phyloP scores from a whole-genome alignment of 2,113 vertebrate species.

The Bos indicus region DNA sequence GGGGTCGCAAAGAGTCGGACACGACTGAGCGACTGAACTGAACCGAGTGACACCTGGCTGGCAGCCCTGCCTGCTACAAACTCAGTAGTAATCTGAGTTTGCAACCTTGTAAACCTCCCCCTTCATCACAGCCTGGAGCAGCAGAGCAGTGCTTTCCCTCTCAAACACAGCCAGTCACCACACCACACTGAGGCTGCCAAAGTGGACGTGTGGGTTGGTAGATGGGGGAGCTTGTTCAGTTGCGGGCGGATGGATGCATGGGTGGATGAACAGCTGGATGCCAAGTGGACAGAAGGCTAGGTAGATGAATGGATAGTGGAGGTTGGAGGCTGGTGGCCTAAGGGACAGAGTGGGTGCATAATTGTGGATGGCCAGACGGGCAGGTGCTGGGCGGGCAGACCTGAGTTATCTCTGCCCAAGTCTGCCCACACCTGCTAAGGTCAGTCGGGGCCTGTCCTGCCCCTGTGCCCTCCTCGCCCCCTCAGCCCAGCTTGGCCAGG shows the following conservation, averaged over 20 bases:
- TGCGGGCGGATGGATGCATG: not conserved
- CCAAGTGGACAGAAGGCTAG: not conserved
- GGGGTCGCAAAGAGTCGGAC: no score
- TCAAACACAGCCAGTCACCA: not conserved
- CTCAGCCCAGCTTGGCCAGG: not conserved
- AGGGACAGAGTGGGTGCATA: not conserved
- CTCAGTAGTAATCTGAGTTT: not conserved
- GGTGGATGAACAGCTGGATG: not conserved
- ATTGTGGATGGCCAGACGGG: not conserved
- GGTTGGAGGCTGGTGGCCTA: not conserved
- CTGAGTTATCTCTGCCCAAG: not conserved
- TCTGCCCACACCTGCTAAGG: not conserved
- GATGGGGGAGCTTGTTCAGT: not conserved
- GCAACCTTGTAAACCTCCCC: not conserved
- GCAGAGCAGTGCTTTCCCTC: not conserved
- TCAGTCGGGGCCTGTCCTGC: not conserved
- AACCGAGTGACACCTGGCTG: no score
- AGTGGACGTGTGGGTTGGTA: not conserved
- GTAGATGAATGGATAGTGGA: not conserved
- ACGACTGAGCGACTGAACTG: no score
- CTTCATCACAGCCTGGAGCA: not conserved
- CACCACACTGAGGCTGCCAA: not conserved
- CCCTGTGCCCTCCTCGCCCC: not conserved
- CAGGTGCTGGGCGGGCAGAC: rapidly evolving
- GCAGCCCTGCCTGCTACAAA: not conserved